Evolutionary conservation across 2,888 invertebrate species (phyloP), one percentile per base, ranked within the genome.

Genomic region (Exephanes ischioxanthus): DNA sequence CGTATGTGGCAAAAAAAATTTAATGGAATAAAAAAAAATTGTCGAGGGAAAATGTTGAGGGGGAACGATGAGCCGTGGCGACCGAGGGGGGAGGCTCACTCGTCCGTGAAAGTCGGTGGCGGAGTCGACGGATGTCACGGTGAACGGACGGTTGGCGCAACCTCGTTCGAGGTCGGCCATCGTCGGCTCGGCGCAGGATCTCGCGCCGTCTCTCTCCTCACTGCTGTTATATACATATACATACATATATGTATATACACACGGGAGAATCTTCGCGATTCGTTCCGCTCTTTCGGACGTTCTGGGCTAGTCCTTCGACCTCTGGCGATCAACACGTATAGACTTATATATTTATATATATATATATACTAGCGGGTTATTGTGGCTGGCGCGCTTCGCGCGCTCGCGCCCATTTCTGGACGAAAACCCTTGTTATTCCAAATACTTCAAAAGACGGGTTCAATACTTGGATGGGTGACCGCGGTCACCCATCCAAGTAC

Each of bases 141-240:
- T 90, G 90, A 91, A 89, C 89, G 90, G 90, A 89, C 89, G 87
- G 86, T 88, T 83, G 86, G 80, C 82, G 87, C 88, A 89, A 91
- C 90, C 91, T 90, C 90, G 89, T 80, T 80, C 90, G 90, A 91
- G 91, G 91, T 89, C 91, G 83, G 71, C 78, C 67, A 67, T 45
- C 37, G 55, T 45, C 26, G 33, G 33, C 53, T 26, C 63, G n/a
- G 11, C n/a, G 22, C 63, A 63, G 66, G 77, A 67, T 55, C 41
- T 45, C 70, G 48, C 70, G 58, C 45, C 55, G 48, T 70, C 58
- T 48, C 45, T 30, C 68, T 11, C 61, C 51, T 37, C 48, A 33
- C 19, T 22, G 53, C 19, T 63, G 7, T 72, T 9, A 45, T 61
- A 73, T 58, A 72, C 6, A 5, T 58, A 73, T 26, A 26, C 3